phyloP scores from a whole-genome alignment of 2,888 invertebrate species.

The Schizaphis graminum region DNA sequence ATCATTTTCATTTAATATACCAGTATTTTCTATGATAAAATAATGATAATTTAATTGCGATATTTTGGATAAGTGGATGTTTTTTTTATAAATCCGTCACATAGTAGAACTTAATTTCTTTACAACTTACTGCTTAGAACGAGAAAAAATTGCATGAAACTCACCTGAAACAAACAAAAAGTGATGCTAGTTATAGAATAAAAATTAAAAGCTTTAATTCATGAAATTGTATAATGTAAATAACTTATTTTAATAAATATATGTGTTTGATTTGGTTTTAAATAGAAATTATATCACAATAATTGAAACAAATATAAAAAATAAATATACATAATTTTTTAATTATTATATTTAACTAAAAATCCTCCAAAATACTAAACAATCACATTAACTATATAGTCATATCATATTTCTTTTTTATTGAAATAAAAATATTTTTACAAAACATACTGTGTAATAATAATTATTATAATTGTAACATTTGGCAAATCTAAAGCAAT shows the following conservation, averaged over 20 bases:
- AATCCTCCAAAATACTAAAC: background rate
- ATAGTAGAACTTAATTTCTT: background rate
- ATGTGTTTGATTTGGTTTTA: background rate
- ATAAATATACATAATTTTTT: too few species aligned
- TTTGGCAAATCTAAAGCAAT: conserved; percentile 51
- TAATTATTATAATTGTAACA: conserved; percentile 5
- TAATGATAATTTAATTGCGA: background rate
- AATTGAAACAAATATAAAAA: background rate
- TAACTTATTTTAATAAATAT: background rate
- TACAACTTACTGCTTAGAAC: conserved; percentile 18
- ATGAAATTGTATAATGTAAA: background rate
- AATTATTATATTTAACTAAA: background rate
- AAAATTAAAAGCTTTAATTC: background rate
- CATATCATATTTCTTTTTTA: background rate
- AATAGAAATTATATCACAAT: background rate
- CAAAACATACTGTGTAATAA: background rate
- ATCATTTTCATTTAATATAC: background rate
- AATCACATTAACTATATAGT: background rate
- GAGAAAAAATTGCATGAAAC: conserved; percentile 30
- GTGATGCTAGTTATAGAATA: background rate
- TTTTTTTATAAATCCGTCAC: background rate
- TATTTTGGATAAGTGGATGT: background rate
- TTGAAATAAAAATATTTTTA: background rate
- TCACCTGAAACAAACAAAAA: conserved; percentile 52
- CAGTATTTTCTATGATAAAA: background rate